These are phyloP conservation scores for Syngnathus rostellatus DNA, from an alignment of 2,797 vertebrate species.

Conservation along the genomic window DNA sequence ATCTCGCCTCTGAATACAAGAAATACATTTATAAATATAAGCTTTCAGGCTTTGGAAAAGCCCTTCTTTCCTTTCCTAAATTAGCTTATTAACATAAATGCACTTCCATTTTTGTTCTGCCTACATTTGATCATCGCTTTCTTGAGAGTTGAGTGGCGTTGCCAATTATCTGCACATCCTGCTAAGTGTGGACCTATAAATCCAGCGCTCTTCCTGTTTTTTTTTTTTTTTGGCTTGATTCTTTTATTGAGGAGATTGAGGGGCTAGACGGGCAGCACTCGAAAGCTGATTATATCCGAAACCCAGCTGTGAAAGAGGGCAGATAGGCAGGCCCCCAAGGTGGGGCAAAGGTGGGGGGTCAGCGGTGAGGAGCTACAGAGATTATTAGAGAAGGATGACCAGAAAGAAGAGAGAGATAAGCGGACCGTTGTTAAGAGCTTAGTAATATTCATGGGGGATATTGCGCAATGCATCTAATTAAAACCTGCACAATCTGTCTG, in stretches of 20 bases:
- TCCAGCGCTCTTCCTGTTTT: slow-evolving; percentile 46
- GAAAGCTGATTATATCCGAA: slow-evolving; percentile 63
- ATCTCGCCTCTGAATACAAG: not conserved
- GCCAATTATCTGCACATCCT: slow-evolving; percentile 53
- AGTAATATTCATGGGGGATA: slow-evolving; percentile 56
- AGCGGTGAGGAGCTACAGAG: slow-evolving; percentile 19
- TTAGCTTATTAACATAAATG: not conserved
- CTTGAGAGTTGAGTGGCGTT: slow-evolving; percentile 21
- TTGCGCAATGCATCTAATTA: slow-evolving; percentile 58
- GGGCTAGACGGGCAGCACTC: slow-evolving; percentile 45
- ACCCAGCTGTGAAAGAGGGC: slow-evolving; percentile 45
- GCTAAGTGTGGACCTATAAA: slow-evolving; percentile 44
- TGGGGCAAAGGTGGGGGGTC: slow-evolving; percentile 30
- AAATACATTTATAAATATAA: not conserved
- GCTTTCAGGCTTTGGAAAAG: not conserved
- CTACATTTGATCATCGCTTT: slow-evolving; percentile 27
- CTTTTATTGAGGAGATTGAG: slow-evolving; percentile 54
- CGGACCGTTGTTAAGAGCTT: slow-evolving; percentile 62
- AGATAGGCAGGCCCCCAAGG: slow-evolving; percentile 33
- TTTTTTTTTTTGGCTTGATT: slow-evolving; percentile 29
- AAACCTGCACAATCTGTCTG: slow-evolving; percentile 49
- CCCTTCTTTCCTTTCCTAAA: not conserved
- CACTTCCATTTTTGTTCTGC: slow-evolving; percentile 16
- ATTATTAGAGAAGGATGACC: slow-evolving; percentile 33
- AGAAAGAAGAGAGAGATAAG: slow-evolving; percentile 27